Percentiles rank a stretch among this genome's conserved stretches.
phyloP scores from a whole-genome alignment of 2,797 vertebrate genomes.

The Pyrocephalus nanus region DNA sequence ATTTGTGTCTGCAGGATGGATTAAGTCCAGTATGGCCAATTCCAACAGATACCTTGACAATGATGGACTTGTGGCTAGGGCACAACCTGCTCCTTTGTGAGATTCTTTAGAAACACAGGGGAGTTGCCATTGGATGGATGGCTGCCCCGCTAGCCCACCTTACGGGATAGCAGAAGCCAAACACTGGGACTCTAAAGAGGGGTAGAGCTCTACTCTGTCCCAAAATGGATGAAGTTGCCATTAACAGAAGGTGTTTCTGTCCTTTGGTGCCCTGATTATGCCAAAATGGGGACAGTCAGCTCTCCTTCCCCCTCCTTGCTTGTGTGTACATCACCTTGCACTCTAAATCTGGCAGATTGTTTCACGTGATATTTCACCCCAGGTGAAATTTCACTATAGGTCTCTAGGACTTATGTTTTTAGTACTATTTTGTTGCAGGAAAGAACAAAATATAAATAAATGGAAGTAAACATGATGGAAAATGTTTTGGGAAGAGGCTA shows the following conservation, averaged over 20 bases:
- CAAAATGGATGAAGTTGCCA: not conserved
- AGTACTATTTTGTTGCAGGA: not conserved
- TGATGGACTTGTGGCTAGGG: not conserved
- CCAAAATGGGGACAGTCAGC: not conserved
- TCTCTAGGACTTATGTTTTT: not conserved
- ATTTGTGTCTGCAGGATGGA: not conserved
- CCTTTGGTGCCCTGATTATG: not conserved
- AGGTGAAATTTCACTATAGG: too few relatives aligned
- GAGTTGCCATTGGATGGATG: not conserved
- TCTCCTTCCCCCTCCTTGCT: not conserved
- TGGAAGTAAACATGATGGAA: not conserved
- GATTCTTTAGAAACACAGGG: not conserved
- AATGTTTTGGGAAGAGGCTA: not conserved
- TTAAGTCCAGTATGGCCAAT: not conserved
- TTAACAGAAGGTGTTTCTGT: not conserved
- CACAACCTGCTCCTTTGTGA: not conserved
- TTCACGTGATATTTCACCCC: not conserved
- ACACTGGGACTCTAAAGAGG: rapidly evolving
- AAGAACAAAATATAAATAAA: not conserved
- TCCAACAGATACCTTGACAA: not conserved
- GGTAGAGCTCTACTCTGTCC: not conserved
- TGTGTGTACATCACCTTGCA: not conserved
- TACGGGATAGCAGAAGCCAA: not conserved
- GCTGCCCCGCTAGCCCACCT: not conserved
- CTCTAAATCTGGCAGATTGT: not conserved